Evolutionary conservation across 1,140 invertebrate genomes (phyloP), one percentile per base, ranked within the genome.

Genomic region (Drosophila seguyi): DNA sequence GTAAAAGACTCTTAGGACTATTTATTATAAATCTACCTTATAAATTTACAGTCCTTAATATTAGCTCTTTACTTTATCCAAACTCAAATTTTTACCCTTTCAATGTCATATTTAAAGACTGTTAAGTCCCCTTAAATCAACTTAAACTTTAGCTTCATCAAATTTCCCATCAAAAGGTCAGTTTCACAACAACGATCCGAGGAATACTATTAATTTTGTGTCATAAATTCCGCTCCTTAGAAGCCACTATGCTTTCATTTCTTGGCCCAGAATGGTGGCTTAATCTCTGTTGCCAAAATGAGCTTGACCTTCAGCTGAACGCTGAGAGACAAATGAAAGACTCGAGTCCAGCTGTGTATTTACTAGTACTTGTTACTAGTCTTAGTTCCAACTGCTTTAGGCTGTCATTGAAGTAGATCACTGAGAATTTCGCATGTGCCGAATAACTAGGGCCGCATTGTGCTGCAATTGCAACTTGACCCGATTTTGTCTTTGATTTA

Each of bases 361-460:
- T 20, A 16, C 8, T 22, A 66, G 65, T 68, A 66, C 27, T 41
- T 16, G 69, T 52, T 45, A n/a, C 55, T 25, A 36, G n/a, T 57
- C 20, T 66, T 48, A 41, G 56, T 47, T 45, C 42, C 0, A 52
- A 52, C 48, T 52, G 29, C 48, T 14, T 22, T 25, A 5, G 50
- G 38, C 67, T 79, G 61, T 63, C 74, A 78, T 86, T 82, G 75
- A 88, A 88, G 76, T 83, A 77, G 84, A 77, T 69, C 81, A 90
- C 80, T 84, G 77, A 69, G 85, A 84, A 88, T 90, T 88, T 88
- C 85, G 85, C 84, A 90, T 88, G 84, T 88, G 84, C 84, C 79
- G 81, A 83, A 87, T 77, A 83, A 65, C 67, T 87, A 79, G 83
- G 79, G 75, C 79, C 55, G 58, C 67, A 76, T 85, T 84, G 58